Base-by-base conservation (phyloP, 2,888 invertebrate genomes). In the Graphium colonna region DNA sequence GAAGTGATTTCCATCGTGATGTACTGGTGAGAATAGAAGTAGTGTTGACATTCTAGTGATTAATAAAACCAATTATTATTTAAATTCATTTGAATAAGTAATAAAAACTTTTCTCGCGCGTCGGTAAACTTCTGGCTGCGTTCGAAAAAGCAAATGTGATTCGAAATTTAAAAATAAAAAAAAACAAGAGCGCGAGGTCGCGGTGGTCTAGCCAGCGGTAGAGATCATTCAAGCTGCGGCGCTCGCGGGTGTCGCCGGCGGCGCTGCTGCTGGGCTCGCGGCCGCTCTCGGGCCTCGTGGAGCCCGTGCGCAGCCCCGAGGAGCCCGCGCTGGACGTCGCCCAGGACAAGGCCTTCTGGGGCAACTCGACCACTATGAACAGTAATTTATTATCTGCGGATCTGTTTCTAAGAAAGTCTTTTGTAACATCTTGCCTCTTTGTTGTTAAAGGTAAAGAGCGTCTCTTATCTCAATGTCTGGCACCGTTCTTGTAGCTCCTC, bases 201-300 rank as follows among this genome's bases (percentile, higher is more conserved):
- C 26, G 21, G 18, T 31, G 13, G 46, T 33, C 12, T 13, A 41
- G 44, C 38, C 18, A 43, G 51, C 47, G 46, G 0, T n/a, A 21
- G 36, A 47, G 18, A 71, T 61, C 71, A 67, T 61, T 74, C 85
- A 86, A 86, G 68, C 84, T 85, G 90, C 84, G 87, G 74, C 86
- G 90, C 50, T 83, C 88, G 66, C 76, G 82, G 71, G 85, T 84
- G 59, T 81, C 89, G 58, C 85, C 91, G 75, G 91, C 87, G 74
- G 87, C 90, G 42, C 59, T 91, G 87, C 89, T 91, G 79, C 91
- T 91, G 68, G 92, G 91, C 63, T 90, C 91, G 54, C 82, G 91
- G 64, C 85, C 90, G 40, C 84, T 90, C 58, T 90, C 89, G 26
- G 90, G 90, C 50, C 77, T 90, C 64, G 78, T 89, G 62, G 90